phyloP scores from a whole-genome alignment of 2,797 vertebrate genomes.

The Syngnathus acus region DNA sequence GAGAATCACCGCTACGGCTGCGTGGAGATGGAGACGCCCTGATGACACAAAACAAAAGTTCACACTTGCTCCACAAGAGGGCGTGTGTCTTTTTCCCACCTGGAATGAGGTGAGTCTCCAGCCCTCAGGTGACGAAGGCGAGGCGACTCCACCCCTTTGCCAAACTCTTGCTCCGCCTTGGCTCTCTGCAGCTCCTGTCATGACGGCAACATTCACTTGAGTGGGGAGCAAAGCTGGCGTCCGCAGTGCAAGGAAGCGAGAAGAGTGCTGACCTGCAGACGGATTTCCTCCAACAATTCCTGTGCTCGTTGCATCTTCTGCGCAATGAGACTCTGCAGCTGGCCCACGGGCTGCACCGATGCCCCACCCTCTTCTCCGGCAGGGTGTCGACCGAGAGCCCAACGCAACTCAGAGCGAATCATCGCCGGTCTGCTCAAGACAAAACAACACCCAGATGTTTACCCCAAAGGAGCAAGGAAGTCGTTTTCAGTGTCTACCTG shows the following conservation, averaged over 20 bases:
- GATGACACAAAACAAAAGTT: slow-evolving; percentile 14
- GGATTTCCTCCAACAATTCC: slow-evolving; percentile 87
- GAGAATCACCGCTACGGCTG: slow-evolving; percentile 52
- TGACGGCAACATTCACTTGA: too few species aligned
- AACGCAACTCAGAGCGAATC: slow-evolving; percentile 54
- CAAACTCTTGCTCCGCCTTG: slow-evolving; percentile 46
- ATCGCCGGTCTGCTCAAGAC: slow-evolving; percentile 36
- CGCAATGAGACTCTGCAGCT: slow-evolving; percentile 86
- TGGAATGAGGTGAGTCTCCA: slow-evolving; percentile 58
- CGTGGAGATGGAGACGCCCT: slow-evolving; percentile 58
- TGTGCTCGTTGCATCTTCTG: slow-evolving; percentile 92
- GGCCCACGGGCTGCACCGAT: slow-evolving; percentile 68
- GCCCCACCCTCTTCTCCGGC: slow-evolving; percentile 62
- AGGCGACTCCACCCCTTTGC: slow-evolving; percentile 61
- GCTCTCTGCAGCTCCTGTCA: slow-evolving; percentile 55
- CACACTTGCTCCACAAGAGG: background rate
- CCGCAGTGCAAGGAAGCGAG: too few species aligned
- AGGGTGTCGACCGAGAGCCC: slow-evolving; percentile 34
- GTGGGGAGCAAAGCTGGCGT: background rate
- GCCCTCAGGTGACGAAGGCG: slow-evolving; percentile 61
- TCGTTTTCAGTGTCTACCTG: slow-evolving; percentile 35
- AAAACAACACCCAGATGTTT: too few species aligned
- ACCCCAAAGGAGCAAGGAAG: too few species aligned
- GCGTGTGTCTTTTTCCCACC: slow-evolving; percentile 16
- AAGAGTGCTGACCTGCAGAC: slow-evolving; percentile 65